These are phyloP conservation scores for Pantherophis vulpinus DNA, from an alignment of 2,797 vertebrate species.

Conservation along the genomic window DNA sequence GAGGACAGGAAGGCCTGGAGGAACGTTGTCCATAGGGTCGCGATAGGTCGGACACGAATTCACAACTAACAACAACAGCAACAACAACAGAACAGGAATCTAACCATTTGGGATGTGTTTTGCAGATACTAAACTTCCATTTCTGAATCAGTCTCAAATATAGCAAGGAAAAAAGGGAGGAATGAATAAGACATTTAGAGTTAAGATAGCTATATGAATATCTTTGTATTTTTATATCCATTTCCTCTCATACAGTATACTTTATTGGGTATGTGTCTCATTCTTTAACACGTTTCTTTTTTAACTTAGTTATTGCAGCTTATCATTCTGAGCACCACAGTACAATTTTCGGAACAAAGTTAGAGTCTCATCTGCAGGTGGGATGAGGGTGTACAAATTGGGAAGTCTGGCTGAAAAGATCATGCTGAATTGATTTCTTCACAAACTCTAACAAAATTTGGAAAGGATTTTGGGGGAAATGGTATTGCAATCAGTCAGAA, in stretches of 20 bases:
- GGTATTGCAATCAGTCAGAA: not conserved
- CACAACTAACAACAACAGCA: too few species aligned
- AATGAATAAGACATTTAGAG: not conserved
- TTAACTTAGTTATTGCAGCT: not conserved
- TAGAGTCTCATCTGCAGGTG: not conserved
- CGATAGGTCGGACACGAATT: too few species aligned
- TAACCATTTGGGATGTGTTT: not conserved
- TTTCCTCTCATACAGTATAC: not conserved
- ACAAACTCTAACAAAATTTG: not conserved
- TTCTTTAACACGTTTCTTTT: not conserved
- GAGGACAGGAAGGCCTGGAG: too few species aligned
- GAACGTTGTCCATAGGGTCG: too few species aligned
- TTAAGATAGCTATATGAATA: not conserved
- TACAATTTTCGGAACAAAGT: not conserved
- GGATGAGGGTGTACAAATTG: not conserved
- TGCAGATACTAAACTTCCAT: not conserved
- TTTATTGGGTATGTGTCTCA: not conserved
- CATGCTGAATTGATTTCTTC: not conserved
- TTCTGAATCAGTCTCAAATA: not conserved
- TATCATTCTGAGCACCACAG: not conserved
- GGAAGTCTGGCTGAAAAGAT: not conserved
- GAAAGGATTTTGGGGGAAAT: not conserved
- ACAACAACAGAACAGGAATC: not conserved
- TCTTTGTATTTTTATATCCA: not conserved
- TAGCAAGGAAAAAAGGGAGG: not conserved